Evolutionary conservation across 2,113 vertebrate species (phyloP).

Genomic region (Myrmophylax atrothorax): DNA sequence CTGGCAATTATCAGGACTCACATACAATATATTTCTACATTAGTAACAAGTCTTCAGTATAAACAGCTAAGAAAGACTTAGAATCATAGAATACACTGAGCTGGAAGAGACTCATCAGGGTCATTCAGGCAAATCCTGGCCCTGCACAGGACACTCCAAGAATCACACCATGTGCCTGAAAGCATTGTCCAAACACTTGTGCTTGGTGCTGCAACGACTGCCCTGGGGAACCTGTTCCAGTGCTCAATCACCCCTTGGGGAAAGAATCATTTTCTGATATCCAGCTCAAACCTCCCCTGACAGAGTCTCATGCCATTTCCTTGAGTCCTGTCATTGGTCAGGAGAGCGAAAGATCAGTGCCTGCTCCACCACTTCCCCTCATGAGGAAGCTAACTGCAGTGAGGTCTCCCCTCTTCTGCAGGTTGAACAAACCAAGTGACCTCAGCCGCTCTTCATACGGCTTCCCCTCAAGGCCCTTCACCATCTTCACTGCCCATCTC

Average conservation of each 20-base stretch:
- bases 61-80: not conserved
- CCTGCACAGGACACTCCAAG: not conserved
- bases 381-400: not conserved
- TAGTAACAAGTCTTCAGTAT: not conserved
- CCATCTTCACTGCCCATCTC: not conserved
- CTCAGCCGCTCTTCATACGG: not conserved
- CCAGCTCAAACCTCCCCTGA: not conserved
- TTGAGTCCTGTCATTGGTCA: not conserved
- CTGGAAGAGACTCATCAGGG: not conserved
- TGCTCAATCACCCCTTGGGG: not conserved
- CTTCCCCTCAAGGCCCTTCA: not conserved
- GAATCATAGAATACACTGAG: not conserved
- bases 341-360: not conserved
- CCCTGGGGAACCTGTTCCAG: not conserved
- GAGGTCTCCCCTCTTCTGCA: not conserved
- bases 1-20: not conserved
- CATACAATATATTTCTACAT: not conserved
- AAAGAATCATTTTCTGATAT: not conserved
- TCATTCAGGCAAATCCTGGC: not conserved
- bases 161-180: not conserved
- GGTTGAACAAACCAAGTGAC: not conserved
- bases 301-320: not conserved
- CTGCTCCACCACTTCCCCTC: not conserved
- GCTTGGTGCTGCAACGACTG: not conserved
- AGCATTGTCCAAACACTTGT: not conserved